Conservation (phyloP, 2,888 invertebrate species). For the Tenthredo livida region DNA sequence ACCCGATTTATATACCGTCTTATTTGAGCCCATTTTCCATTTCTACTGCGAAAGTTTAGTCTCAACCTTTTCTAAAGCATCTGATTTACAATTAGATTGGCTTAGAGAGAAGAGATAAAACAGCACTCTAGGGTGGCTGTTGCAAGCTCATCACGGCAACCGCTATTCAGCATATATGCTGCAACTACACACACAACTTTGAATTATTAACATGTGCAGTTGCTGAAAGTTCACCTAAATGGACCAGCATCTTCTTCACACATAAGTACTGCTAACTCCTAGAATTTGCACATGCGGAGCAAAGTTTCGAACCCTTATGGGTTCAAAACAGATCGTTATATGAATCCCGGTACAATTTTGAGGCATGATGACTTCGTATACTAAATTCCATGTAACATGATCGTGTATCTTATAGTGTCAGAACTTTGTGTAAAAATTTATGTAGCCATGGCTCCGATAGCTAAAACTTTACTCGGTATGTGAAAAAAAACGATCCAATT, state of each 20-base stretch:
- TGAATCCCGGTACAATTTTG: not conserved
- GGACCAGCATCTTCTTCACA: not conserved
- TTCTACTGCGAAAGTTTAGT: not conserved
- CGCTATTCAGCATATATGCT: not conserved
- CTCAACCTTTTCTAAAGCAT: not conserved
- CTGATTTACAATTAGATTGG: not conserved
- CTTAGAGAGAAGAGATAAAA: not conserved
- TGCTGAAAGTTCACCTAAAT: not conserved
- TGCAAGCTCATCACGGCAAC: not conserved
- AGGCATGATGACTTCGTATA: not conserved
- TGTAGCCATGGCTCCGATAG: not conserved
- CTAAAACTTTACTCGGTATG: not conserved
- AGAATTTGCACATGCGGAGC: not conserved
- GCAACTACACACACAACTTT: not conserved
- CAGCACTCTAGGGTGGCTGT: not conserved
- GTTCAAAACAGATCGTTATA: not conserved
- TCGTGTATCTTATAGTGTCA: not conserved
- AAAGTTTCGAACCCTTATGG: not conserved
- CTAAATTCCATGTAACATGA: not conserved
- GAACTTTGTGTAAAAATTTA: not conserved
- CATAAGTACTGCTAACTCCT: not conserved
- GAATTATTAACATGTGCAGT: not conserved
- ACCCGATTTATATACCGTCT: not conserved
- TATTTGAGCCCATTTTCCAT: not conserved
- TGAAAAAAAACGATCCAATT: not conserved